Conservation (phyloP, 2,113 vertebrate genomes). For the Nyctereutes procyonoides region DNA sequence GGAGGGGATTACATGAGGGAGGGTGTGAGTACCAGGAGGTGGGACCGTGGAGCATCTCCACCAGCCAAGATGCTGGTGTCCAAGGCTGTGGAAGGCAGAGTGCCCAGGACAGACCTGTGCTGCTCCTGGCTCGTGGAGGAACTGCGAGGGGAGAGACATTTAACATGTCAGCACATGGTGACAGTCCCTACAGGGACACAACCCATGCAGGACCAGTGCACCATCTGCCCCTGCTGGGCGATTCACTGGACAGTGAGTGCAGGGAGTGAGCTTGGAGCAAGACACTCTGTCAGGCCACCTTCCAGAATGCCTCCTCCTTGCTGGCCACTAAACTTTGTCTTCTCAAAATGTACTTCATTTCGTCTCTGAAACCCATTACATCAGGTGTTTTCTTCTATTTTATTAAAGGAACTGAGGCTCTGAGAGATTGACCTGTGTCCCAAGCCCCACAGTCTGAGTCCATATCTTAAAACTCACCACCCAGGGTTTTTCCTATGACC, state of each 20-base stretch:
- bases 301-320: fast-evolving
- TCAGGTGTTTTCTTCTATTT: not conserved
- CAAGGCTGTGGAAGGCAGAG: not conserved
- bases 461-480: fast-evolving
- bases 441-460: not conserved
- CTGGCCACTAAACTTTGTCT: fast-evolving
- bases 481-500: not conserved
- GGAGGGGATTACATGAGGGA: too few relatives aligned
- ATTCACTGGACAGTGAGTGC: not conserved
- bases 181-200: fast-evolving
- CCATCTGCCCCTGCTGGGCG: fast-evolving
- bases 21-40: fast-evolving
- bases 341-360: not conserved
- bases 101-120: not conserved
- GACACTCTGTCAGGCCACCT: too few relatives aligned
- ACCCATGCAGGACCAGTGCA: too few relatives aligned
- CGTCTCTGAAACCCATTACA: not conserved
- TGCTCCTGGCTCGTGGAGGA: fast-evolving
- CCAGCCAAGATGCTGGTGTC: fast-evolving
- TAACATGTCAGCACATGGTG: fast-evolving
- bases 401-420: too few relatives aligned
- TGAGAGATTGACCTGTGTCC: not conserved
- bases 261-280: too few relatives aligned
- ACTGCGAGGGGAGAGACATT: not conserved
- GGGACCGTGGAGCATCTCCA: fast-evolving